Conservation (phyloP, 2,888 invertebrate species). For the Drepanosiphum platanoidis region DNA sequence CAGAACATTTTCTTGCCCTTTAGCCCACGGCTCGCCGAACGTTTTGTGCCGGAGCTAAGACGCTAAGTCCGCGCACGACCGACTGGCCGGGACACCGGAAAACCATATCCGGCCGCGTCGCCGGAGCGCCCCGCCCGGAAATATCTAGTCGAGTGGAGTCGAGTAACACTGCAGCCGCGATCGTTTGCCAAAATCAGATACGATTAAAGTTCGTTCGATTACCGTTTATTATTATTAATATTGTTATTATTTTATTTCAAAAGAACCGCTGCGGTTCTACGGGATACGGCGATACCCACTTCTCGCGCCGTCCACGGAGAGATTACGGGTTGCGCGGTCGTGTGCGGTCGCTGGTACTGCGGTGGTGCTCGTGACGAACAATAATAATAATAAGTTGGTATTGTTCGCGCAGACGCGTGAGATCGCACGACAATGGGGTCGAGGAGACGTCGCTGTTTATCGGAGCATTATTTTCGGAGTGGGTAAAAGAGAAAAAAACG, state of each 20-base stretch:
- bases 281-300: too few species aligned
- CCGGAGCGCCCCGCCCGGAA: conserved; percentile 34
- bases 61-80: neutral
- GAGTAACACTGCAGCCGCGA: neutral
- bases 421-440: too few species aligned
- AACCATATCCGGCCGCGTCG: conserved; percentile 23
- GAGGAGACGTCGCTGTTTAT: too few species aligned
- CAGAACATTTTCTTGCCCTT: conserved; percentile 6
- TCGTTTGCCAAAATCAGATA: conserved; percentile 52
- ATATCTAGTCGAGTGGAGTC: conserved; percentile 56
- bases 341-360: too few species aligned
- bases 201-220: conserved; percentile 17
- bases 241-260: neutral
- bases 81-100: conserved; percentile 6
- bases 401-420: too few species aligned
- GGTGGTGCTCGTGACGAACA: too few species aligned
- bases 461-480: too few species aligned
- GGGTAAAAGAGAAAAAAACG: too few species aligned
- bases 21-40: neutral
- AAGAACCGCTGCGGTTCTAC: too few species aligned
- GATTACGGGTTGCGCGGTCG: too few species aligned
- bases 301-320: too few species aligned
- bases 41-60: neutral
- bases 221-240: neutral
- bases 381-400: too few species aligned